Evolutionary conservation across 1,140 invertebrate genomes (phyloP).

Genomic region (Danaus melanippus): DNA sequence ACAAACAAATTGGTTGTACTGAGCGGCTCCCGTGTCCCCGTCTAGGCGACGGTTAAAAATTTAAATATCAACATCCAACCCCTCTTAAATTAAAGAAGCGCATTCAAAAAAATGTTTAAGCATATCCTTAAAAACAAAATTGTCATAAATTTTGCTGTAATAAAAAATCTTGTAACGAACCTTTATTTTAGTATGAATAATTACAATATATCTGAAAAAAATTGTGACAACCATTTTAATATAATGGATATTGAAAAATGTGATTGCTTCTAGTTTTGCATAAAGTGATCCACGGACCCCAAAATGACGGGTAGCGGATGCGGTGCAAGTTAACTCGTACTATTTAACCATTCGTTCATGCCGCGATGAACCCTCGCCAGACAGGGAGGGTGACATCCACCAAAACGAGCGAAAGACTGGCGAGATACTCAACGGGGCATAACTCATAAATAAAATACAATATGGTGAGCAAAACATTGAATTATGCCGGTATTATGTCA

Average conservation of each 20-base stretch:
- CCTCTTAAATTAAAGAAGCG: constrained; percentile 50
- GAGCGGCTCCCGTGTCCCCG: constrained; percentile 28
- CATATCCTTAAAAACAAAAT: constrained; percentile 11
- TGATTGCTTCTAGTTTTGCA: constrained; percentile 14
- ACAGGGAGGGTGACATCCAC: constrained; percentile 32
- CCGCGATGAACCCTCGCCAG: constrained; percentile 48
- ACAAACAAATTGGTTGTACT: constrained; percentile 51
- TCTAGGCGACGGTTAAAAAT: constrained; percentile 59
- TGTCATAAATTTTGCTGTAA: background rate
- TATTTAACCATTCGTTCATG: constrained; percentile 67
- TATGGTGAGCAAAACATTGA: constrained; percentile 74
- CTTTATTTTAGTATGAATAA: too few relatives aligned
- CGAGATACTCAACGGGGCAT: constrained; percentile 48
- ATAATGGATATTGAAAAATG: too few relatives aligned
- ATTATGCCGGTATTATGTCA: constrained; percentile 73
- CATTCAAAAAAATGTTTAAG: constrained; percentile 40
- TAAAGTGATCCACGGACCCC: constrained; percentile 41
- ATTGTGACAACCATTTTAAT: background rate
- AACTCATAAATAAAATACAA: constrained; percentile 74
- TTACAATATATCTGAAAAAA: constrained; percentile 2
- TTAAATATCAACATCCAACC: constrained; percentile 57
- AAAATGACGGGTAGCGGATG: constrained; percentile 58
- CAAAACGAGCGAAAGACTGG: constrained; percentile 35
- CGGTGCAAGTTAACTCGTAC: constrained; percentile 66
- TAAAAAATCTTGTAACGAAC: too few relatives aligned